phyloP scores from a whole-genome alignment of 2,797 vertebrate species.

The Channa striata region DNA sequence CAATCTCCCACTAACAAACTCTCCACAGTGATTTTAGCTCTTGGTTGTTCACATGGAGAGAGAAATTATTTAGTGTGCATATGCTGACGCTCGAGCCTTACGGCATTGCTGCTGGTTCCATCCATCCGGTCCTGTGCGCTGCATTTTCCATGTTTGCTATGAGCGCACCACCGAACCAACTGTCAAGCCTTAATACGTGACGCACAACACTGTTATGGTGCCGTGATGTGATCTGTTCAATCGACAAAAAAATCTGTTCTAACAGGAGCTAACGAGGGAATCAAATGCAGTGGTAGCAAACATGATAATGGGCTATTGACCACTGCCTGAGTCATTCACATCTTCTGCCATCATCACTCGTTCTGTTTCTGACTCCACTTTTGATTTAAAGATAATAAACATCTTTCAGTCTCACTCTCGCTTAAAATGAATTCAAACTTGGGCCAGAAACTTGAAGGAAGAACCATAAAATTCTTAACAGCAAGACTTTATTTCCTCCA shows the following conservation, averaged over 20 bases:
- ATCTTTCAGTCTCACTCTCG: too few species aligned
- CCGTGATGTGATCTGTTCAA: conserved; percentile 37
- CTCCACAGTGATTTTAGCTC: background rate
- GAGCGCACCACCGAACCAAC: conserved; percentile 22
- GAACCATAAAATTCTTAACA: conserved; percentile 1
- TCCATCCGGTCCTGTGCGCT: conserved; percentile 15
- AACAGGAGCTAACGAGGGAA: conserved; percentile 62
- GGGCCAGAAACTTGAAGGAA: background rate
- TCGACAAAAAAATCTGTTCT: conserved; percentile 34
- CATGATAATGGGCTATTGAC: conserved; percentile 50
- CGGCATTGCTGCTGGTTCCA: background rate
- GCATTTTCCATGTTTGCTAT: conserved; percentile 31
- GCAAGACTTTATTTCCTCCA: too few species aligned
- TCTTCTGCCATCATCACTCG: conserved; percentile 52
- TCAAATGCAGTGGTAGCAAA: conserved; percentile 54
- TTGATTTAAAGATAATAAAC: conserved; percentile 5
- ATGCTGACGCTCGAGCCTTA: background rate
- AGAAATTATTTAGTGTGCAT: conserved; percentile 3
- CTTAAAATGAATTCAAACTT: conserved; percentile 9
- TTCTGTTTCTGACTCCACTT: conserved; percentile 5
- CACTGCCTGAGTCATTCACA: conserved; percentile 52
- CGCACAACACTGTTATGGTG: conserved; percentile 20
- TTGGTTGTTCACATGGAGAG: background rate
- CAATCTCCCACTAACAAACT: background rate
- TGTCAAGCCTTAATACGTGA: conserved; percentile 46